These are phyloP conservation scores for Paratrypauchen microcephalus DNA, from an alignment of 2,797 vertebrate species.

Conservation along the genomic window DNA sequence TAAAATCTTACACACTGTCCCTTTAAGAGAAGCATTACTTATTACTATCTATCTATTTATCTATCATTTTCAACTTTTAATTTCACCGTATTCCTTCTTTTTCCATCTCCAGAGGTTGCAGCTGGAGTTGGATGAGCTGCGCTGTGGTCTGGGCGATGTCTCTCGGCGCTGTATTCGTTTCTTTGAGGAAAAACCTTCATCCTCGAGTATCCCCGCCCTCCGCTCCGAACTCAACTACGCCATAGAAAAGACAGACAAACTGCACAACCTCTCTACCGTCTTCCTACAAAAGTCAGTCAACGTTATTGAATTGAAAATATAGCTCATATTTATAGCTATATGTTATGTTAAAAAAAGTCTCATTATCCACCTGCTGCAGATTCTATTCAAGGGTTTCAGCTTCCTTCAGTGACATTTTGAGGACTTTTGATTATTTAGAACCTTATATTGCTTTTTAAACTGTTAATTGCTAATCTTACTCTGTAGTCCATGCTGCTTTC, in stretches of 20 bases:
- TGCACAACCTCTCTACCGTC: constrained; percentile 84
- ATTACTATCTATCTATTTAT: too few species aligned
- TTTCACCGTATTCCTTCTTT: not conserved
- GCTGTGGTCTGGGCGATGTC: constrained; percentile 77
- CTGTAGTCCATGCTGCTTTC: too few species aligned
- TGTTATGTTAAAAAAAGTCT: too few species aligned
- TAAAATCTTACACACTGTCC: too few species aligned
- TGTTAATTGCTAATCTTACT: too few species aligned
- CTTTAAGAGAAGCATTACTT: too few species aligned
- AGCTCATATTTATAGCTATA: not conserved
- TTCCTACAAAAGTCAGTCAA: constrained; percentile 90
- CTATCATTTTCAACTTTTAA: too few species aligned
- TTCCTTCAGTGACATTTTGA: too few species aligned
- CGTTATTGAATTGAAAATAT: not conserved
- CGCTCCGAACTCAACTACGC: constrained; percentile 86
- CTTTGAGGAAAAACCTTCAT: constrained; percentile 85
- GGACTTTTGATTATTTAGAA: too few species aligned
- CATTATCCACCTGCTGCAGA: too few species aligned
- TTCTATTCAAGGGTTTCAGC: too few species aligned
- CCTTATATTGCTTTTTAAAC: too few species aligned
- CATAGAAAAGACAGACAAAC: constrained; percentile 85
- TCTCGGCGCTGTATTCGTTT: constrained; percentile 86
- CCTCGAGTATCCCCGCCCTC: constrained; percentile 81
- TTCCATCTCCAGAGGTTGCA: constrained; percentile 73
- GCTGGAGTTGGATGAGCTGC: constrained; percentile 82